Conservation (phyloP, 2,113 vertebrate species). For the Gymnogyps californianus region DNA sequence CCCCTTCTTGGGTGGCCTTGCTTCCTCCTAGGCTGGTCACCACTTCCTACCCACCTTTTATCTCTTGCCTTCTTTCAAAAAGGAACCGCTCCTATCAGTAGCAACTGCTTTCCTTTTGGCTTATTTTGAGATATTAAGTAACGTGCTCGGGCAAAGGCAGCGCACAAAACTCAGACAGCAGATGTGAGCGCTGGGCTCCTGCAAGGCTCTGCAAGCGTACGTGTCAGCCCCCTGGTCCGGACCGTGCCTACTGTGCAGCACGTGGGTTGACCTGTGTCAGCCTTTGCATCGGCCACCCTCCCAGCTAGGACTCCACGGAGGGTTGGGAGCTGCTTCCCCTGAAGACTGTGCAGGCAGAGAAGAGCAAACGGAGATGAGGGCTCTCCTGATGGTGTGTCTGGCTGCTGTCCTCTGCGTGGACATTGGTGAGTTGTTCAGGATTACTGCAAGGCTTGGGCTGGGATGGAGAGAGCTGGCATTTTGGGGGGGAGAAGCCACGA, state of each 20-base stretch:
- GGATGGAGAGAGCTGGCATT: neutral
- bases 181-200: neutral
- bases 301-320: neutral
- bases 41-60: neutral
- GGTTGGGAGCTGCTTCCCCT: neutral
- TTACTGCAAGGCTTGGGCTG: neutral
- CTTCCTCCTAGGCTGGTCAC: neutral
- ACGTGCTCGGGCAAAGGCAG: too few relatives aligned
- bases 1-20: neutral
- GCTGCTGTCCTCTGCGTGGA: neutral
- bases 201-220: neutral
- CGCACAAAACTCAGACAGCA: rapidly evolving
- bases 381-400: neutral
- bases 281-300: neutral
- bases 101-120: neutral
- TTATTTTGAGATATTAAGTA: neutral
- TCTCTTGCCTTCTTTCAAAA: neutral
- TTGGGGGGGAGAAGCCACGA: neutral
- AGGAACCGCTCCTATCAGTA: neutral
- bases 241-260: neutral
- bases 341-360: neutral
- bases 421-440: neutral
- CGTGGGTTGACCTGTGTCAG: neutral
- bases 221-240: neutral
- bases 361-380: neutral